These are phyloP conservation scores for Cavia porcellus DNA, from an alignment of 2,113 vertebrate genomes.

Conservation along the genomic window DNA sequence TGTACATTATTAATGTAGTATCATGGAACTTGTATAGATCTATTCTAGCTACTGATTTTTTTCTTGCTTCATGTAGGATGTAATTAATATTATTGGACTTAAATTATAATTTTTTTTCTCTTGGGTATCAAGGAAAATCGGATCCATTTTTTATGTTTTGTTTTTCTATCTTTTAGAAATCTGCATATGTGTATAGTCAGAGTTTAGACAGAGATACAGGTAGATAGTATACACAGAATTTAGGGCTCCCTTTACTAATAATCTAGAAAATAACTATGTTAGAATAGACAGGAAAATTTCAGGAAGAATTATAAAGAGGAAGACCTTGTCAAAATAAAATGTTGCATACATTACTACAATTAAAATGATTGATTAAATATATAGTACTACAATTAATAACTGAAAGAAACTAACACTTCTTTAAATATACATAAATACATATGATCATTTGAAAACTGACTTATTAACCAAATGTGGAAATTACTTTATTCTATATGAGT, in stretches of 20 bases:
- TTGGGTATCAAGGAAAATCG: background rate
- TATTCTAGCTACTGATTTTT: background rate
- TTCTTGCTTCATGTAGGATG: background rate
- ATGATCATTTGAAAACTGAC: background rate
- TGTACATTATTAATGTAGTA: background rate
- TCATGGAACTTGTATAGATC: background rate
- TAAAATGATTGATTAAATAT: background rate
- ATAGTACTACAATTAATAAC: background rate
- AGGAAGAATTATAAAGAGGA: background rate
- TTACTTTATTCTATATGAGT: background rate
- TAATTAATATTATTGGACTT: background rate
- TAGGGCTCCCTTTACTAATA: background rate
- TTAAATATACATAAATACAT: background rate
- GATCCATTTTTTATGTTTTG: background rate
- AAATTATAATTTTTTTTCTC: background rate
- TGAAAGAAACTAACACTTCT: background rate
- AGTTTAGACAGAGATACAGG: background rate
- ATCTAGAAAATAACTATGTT: background rate
- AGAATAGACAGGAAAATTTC: background rate
- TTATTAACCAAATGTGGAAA: slow-evolving; percentile 1
- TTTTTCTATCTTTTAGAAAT: background rate
- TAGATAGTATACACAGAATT: background rate
- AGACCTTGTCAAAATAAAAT: background rate
- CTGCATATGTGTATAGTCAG: background rate
- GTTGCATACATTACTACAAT: background rate